Evolutionary conservation across 2,888 invertebrate genomes (phyloP), one percentile per base, ranked within the genome.

Genomic region (Gortyna flavago): DNA sequence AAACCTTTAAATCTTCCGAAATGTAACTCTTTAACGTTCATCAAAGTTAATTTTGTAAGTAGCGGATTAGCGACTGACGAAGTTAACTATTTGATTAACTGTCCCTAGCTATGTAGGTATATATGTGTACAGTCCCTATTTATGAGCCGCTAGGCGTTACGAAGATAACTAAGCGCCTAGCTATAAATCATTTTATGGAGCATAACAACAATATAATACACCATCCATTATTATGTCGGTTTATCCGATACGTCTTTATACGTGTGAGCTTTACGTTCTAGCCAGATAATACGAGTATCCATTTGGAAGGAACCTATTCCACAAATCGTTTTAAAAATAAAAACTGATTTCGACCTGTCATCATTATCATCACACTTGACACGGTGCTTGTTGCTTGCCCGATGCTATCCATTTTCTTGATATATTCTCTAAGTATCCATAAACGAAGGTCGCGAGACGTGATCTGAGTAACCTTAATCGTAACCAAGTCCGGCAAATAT

Each of bases 401-500:
- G 25, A 21, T 72, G n/a, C 54, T 13, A 67, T 80, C 51, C 13
- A 71, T 77, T 38, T n/a, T 62, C 54, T 7, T 66, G 61, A 80
- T 74, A 74, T 77, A 72, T 69, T 59, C 71, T 69, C 48, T 51
- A 76, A 72, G 77, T 16, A 64, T 66, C n/a, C 62, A 38, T 67
- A 54, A 41, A 80, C 80, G 77, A 74, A 57, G 61, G 69, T 61
- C 72, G 57, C 51, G 62, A 69, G 74, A 84, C 83, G 77, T 77
- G 84, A 77, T 62, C 59, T 59, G 73, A 64, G 71, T 72, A 72
- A 6, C 29, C 79, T n/a, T 69, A n/a, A 51, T 62, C 74, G 44
- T 44, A 80, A 61, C 41, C 18, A 41, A 77, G 54, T 48, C 41
- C 61, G 21, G 59, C n/a, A 77, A 83, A 77, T 77, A 74, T 79